Evolutionary conservation across 2,888 invertebrate genomes (phyloP).

Genomic region (Spilosoma lubricipeda): DNA sequence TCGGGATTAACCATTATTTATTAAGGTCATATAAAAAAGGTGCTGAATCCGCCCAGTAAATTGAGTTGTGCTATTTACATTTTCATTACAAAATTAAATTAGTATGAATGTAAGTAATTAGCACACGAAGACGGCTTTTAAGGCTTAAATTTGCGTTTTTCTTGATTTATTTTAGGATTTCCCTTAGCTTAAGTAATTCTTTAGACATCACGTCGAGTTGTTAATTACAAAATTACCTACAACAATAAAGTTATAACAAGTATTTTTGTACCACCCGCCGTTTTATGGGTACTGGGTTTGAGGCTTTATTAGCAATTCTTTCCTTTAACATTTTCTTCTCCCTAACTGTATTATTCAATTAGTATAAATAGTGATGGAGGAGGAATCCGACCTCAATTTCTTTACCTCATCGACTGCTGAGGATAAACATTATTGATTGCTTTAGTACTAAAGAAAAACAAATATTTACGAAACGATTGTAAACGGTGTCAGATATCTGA

Average conservation of each 20-base stretch:
- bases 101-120: slow-evolving; percentile 40
- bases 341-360: background rate
- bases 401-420: background rate
- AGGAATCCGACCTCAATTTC: background rate
- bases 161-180: slow-evolving; percentile 23
- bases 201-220: slow-evolving; percentile 15
- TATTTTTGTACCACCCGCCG: slow-evolving; percentile 1
- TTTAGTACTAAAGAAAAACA: background rate
- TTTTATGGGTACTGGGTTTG: background rate
- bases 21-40: slow-evolving; percentile 57
- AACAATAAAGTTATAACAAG: slow-evolving; percentile 4
- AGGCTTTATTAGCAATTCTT: background rate
- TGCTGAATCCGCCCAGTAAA: slow-evolving; percentile 44
- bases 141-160: slow-evolving; percentile 23
- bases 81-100: slow-evolving; percentile 52
- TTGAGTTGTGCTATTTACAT: slow-evolving; percentile 45
- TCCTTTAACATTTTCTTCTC: background rate
- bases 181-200: slow-evolving; percentile 11
- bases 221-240: slow-evolving; percentile 16
- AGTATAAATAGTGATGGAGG: background rate
- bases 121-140: slow-evolving; percentile 22
- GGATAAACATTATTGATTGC: background rate
- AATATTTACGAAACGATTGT: background rate
- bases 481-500: background rate
- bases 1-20: slow-evolving; percentile 58